Evolutionary conservation across 2,113 vertebrate genomes (phyloP).

Genomic region (Neolamprologus toae): DNA sequence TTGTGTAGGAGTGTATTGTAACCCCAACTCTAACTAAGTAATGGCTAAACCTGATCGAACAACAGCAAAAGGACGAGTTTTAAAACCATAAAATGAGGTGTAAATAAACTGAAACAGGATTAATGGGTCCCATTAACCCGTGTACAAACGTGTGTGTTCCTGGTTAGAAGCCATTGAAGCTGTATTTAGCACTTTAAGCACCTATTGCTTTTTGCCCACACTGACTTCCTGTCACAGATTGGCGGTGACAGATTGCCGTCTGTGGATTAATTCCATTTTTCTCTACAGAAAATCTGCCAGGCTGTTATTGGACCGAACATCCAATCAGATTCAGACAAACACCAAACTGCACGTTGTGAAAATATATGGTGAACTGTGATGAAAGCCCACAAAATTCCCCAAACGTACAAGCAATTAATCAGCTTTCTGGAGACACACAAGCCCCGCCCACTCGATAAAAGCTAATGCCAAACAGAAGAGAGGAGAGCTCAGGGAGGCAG

Average conservation of each 20-base stretch:
- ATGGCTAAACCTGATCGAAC: background rate
- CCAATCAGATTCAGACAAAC: background rate
- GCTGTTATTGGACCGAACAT: background rate
- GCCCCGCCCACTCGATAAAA: background rate
- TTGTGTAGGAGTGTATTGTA: background rate
- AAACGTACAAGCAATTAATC: background rate
- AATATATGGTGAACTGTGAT: background rate
- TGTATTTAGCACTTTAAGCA: background rate
- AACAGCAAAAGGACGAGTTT: background rate
- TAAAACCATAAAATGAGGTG: background rate
- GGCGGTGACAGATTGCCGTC: background rate
- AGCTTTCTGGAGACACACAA: background rate
- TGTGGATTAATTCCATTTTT: background rate
- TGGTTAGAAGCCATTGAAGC: background rate
- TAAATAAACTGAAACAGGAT: background rate
- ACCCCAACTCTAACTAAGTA: background rate
- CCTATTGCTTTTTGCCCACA: background rate
- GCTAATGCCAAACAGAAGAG: background rate
- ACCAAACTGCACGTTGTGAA: background rate
- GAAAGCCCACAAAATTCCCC: background rate
- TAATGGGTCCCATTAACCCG: rapidly evolving
- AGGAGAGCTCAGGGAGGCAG: rapidly evolving
- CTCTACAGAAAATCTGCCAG: background rate
- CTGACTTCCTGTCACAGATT: background rate
- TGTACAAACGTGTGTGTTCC: background rate